These are phyloP conservation scores for Choloepus didactylus DNA, from an alignment of 2,797 vertebrate species.

Conservation along the genomic window DNA sequence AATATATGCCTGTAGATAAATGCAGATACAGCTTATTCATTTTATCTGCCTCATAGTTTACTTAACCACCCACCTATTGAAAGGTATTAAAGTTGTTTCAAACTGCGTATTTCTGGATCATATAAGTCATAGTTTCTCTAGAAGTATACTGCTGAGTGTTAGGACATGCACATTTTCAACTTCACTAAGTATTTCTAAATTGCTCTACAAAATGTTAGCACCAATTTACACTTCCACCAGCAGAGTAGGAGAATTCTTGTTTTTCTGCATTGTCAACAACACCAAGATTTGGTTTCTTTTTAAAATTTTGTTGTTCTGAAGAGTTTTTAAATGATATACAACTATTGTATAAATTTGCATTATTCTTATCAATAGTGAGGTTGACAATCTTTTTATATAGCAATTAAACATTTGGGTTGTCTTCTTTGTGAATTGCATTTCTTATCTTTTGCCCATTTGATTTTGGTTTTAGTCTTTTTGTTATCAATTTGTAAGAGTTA, in stretches of 20 bases:
- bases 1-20: neutral
- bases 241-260: neutral
- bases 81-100: neutral
- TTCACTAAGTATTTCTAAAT: neutral
- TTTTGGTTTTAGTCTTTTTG: conserved; percentile 22
- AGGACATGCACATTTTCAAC: neutral
- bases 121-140: neutral
- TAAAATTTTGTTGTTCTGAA: neutral
- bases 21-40: neutral
- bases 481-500: neutral
- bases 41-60: neutral
- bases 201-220: neutral
- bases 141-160: neutral
- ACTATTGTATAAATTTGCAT: neutral
- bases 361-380: neutral
- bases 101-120: neutral
- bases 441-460: neutral
- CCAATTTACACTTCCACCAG: neutral
- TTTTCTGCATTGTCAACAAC: neutral
- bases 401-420: neutral
- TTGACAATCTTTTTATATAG: neutral
- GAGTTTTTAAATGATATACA: neutral
- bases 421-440: neutral
- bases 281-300: neutral
- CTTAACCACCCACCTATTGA: neutral